Base-by-base conservation (phyloP, 2,888 invertebrate species). In the Parasteatoda lunata region DNA sequence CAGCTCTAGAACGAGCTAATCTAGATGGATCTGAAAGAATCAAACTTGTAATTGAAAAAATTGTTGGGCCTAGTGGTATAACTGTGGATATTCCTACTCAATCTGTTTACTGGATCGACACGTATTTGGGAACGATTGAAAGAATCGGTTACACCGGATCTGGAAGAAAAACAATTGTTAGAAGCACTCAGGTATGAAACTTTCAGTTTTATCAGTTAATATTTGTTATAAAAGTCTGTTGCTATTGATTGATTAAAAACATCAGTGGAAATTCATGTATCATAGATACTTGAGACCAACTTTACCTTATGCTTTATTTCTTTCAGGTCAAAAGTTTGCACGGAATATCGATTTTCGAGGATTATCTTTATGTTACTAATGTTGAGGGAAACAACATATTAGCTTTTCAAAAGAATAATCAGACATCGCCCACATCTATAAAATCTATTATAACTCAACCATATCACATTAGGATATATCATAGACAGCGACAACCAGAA, bases 61-160 rank as follows among this genome's bases (percentile, higher is more conserved):
- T 96, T 88, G 95, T 96, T 89, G 96, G 96, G 92, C 96, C 96
- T 0, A 94, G 94, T 90, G 95, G 95, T 83, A 93, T 96, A 54
- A 93, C 95, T 30, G 93, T 95, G 77, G 96, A 97, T 93, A 94
- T 94, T 89, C 94, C 96, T 64, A 94, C 94, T 77, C 93, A 94
- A 90, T 93, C 94, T 90, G 93, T 96, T 47, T 96, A 95, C 92
- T 96, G 96, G 96, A 94, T 95, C 80, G 97, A 97, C 92, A 94
- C 94, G 7, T 96, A 95, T 92, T 93, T 96, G 90, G 96, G 96
- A 93, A 94, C 94, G 90, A 94, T 97, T 5, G 96, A 96, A 92
- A 93, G 95, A 88, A 94, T 95, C 47, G 94, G 96, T 92, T 97
- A 96, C 92, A 93, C 95, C 91, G 96, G 96, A 9, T 92, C 92